These are phyloP conservation scores for Eleutherodactylus coqui DNA, from an alignment of 2,797 vertebrate genomes.

Conservation along the genomic window DNA sequence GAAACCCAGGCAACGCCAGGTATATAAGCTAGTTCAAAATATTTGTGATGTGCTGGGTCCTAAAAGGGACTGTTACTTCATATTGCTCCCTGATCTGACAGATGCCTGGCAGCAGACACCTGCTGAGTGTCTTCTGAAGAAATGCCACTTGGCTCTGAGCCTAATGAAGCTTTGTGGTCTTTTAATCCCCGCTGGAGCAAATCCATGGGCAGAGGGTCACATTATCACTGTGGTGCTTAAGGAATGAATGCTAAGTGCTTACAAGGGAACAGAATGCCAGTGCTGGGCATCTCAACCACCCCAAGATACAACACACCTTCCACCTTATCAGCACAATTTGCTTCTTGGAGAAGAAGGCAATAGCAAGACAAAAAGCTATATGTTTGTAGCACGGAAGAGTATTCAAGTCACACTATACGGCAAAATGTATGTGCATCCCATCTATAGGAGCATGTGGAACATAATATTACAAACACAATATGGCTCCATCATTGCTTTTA, in stretches of 20 bases:
- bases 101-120: background rate
- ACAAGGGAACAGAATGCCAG: slow-evolving; percentile 32
- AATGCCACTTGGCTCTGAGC: slow-evolving; percentile 39
- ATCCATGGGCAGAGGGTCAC: background rate
- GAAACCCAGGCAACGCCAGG: too few species aligned
- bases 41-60: background rate
- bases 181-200: slow-evolving; percentile 59
- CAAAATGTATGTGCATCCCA: too few species aligned
- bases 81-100: background rate
- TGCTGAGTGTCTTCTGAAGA: background rate
- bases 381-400: too few species aligned
- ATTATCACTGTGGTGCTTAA: background rate
- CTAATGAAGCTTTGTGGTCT: slow-evolving; percentile 60
- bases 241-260: background rate
- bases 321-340: too few species aligned
- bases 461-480: too few species aligned
- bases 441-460: too few species aligned
- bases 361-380: too few species aligned
- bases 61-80: background rate
- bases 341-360: too few species aligned
- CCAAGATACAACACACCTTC: too few species aligned
- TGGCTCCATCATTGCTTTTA: too few species aligned
- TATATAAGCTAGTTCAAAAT: too few species aligned
- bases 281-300: background rate
- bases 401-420: too few species aligned